Conservation (phyloP, 2,797 vertebrate species). For the Hirundo rustica region DNA sequence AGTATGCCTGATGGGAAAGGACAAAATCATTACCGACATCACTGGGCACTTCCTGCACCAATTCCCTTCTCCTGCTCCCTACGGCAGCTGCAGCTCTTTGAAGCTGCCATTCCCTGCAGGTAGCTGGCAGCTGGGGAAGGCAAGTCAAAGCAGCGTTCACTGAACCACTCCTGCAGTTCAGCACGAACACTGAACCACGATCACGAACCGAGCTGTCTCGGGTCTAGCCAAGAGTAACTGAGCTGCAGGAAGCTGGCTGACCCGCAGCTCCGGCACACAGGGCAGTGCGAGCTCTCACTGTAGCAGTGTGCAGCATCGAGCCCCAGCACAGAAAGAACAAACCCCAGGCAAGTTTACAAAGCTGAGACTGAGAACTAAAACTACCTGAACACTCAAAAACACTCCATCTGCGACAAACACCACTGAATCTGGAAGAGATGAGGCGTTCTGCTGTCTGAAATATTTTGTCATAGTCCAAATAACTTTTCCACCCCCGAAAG, state of each 20-base stretch:
- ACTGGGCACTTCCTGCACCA: background rate
- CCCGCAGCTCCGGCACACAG: background rate
- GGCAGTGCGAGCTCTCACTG: background rate
- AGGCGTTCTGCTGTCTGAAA: background rate
- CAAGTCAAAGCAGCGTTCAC: background rate
- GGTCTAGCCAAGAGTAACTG: background rate
- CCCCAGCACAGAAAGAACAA: background rate
- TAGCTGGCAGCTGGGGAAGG: background rate
- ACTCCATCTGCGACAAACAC: background rate
- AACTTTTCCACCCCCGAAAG: background rate
- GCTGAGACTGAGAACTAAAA: background rate
- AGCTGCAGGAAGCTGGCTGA: background rate
- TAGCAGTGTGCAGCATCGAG: background rate
- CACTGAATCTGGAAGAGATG: background rate
- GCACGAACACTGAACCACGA: background rate
- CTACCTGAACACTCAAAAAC: background rate
- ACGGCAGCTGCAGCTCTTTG: background rate
- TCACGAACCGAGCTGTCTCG: background rate
- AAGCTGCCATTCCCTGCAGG: background rate
- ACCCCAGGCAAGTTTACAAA: background rate
- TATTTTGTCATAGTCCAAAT: background rate
- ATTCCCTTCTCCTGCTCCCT: background rate
- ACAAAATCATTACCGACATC: background rate
- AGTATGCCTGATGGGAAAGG: slow-evolving; percentile 83
- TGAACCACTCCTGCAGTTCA: background rate